A percentile compares a stretch with the other conserved stretches of the same genome.
phyloP scores from a whole-genome alignment of 2,888 invertebrate genomes.

The Tribolium freemani region DNA sequence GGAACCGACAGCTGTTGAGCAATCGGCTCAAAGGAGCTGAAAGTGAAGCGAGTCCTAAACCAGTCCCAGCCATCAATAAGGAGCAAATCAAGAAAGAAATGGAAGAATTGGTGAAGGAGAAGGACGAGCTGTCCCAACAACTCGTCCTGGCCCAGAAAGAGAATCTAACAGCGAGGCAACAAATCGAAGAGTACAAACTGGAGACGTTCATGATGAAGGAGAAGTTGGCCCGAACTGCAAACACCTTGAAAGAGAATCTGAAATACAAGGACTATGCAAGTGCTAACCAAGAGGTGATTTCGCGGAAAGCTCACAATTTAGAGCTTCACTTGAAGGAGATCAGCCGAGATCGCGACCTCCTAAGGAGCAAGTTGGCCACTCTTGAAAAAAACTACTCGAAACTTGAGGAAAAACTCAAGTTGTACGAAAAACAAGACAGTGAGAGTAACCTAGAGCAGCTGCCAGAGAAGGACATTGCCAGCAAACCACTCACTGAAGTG shows the following conservation, averaged over 20 bases:
- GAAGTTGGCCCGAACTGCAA: conserved; percentile 27
- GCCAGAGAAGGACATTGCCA: conserved; percentile 26
- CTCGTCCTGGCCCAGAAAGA: conserved; percentile 29
- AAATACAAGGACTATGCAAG: conserved; percentile 36
- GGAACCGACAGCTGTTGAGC: conserved; percentile 1
- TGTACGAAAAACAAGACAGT: conserved; percentile 25
- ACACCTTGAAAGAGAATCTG: conserved; percentile 22
- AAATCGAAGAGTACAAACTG: conserved; percentile 33
- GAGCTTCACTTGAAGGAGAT: conserved; percentile 38
- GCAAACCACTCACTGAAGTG: conserved; percentile 1
- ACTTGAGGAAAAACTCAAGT: conserved; percentile 25
- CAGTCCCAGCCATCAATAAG: neutral
- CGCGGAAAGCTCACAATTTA: conserved; percentile 26
- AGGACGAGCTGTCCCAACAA: conserved; percentile 20
- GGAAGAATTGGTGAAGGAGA: conserved; percentile 24
- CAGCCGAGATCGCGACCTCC: conserved; percentile 32
- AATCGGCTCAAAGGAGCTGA: conserved; percentile 1
- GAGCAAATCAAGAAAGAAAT: conserved; percentile 9
- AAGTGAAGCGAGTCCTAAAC: neutral
- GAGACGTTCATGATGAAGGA: conserved; percentile 37
- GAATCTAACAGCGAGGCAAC: conserved; percentile 18
- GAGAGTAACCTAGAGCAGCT: conserved; percentile 6
- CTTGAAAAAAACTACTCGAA: conserved; percentile 34
- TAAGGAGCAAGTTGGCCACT: conserved; percentile 20
- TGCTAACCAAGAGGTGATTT: conserved; percentile 27